phyloP scores from a whole-genome alignment of 2,888 invertebrate genomes.

The Xestia xanthographa region DNA sequence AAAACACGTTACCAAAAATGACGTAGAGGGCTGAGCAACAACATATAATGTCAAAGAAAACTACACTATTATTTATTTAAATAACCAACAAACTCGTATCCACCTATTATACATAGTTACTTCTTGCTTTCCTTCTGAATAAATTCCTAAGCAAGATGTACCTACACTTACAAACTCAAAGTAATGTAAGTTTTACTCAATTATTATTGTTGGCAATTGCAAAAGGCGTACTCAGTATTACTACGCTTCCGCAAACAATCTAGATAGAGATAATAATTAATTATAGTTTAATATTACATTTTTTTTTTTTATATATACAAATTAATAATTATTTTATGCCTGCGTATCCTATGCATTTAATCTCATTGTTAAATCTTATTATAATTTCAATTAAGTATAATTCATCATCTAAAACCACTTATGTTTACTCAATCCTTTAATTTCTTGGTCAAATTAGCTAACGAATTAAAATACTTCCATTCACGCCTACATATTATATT shows the following conservation, averaged over 20 bases:
- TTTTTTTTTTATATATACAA: too few species aligned
- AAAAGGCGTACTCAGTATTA: background rate
- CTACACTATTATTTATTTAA: background rate
- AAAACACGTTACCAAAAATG: background rate
- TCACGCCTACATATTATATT: conserved; percentile 27
- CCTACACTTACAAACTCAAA: background rate
- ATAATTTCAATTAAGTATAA: background rate
- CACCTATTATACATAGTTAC: too few species aligned
- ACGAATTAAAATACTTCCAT: conserved; percentile 26
- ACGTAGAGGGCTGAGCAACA: background rate
- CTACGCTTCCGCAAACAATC: background rate
- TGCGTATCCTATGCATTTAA: background rate
- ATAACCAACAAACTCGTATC: background rate
- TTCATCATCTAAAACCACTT: background rate
- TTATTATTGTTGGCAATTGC: conserved; percentile 1
- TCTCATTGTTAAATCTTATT: background rate
- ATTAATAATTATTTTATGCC: conserved; percentile 1
- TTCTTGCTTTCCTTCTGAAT: background rate
- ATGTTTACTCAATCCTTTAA: conserved; percentile 16
- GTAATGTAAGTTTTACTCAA: background rate
- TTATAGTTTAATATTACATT: too few species aligned
- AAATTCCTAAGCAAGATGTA: background rate
- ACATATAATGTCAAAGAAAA: background rate
- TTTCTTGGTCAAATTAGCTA: conserved; percentile 1
- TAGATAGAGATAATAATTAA: background rate